These are phyloP conservation scores for Heliconius hortense DNA, from an alignment of 2,888 invertebrate genomes.

Conservation along the genomic window DNA sequence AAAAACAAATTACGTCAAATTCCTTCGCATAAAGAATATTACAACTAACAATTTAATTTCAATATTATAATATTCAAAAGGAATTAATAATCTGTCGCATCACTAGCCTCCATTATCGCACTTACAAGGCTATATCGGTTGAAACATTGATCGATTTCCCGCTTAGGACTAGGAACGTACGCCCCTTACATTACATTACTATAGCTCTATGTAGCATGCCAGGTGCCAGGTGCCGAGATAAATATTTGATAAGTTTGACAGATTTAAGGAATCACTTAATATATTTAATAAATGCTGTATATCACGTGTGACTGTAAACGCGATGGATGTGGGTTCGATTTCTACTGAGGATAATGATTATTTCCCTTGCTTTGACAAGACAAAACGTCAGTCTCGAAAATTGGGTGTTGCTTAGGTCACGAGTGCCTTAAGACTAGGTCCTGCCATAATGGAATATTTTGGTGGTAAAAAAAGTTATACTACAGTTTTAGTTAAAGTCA, in stretches of 20 bases:
- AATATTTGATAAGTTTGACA: constrained; percentile 2
- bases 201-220: constrained; percentile 18
- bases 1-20: background rate
- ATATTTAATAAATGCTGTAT: background rate
- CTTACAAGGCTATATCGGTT: constrained; percentile 56
- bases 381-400: too few relatives aligned
- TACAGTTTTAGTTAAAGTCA: too few relatives aligned
- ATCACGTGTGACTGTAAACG: background rate
- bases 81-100: constrained; percentile 44
- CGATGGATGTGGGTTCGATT: background rate
- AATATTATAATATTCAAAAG: background rate
- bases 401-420: too few relatives aligned
- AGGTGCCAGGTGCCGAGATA: constrained; percentile 5
- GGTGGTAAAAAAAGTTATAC: too few relatives aligned
- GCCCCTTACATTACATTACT: constrained; percentile 31
- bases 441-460: too few relatives aligned
- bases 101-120: constrained; percentile 58
- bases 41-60: background rate
- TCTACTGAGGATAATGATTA: background rate
- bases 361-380: too few relatives aligned
- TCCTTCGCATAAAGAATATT: background rate
- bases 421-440: too few relatives aligned
- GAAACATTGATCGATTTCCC: constrained; percentile 68
- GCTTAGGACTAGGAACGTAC: constrained; percentile 45
- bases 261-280: background rate